Evolutionary conservation across 2,888 invertebrate genomes (phyloP).

Genomic region (Incurvaria masculella): DNA sequence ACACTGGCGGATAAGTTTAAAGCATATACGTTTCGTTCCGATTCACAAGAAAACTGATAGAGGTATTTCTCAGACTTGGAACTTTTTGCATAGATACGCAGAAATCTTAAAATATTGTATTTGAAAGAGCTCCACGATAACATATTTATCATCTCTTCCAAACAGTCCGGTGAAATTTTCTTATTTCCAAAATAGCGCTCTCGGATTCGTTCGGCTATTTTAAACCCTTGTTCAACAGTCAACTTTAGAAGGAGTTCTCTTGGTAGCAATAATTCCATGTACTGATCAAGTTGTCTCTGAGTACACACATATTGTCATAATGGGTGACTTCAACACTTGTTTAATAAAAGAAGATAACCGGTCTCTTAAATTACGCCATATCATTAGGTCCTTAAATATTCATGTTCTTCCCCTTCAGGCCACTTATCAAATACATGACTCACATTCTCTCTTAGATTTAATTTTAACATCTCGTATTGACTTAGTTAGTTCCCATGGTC

Average conservation of each 20-base stretch:
- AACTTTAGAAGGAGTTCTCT: not conserved
- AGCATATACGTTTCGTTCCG: conserved; percentile 11
- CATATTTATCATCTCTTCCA: not conserved
- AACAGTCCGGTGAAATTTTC: not conserved
- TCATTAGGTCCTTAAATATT: too few species aligned
- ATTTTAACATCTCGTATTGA: too few species aligned
- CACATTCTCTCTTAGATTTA: too few species aligned
- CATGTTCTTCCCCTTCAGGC: too few species aligned
- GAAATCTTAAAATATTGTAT: not conserved
- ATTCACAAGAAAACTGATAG: conserved; percentile 12
- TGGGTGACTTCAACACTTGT: too few species aligned
- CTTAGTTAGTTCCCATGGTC: too few species aligned
- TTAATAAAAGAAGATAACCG: too few species aligned
- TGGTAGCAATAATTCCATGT: not conserved
- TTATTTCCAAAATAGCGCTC: not conserved
- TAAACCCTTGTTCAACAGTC: not conserved
- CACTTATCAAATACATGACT: too few species aligned
- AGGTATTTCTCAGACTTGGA: conserved; percentile 5
- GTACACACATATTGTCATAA: too few species aligned
- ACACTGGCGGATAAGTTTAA: not conserved
- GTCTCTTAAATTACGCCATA: too few species aligned
- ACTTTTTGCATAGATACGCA: not conserved
- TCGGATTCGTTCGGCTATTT: not conserved
- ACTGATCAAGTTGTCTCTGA: too few species aligned
- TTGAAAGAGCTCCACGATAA: not conserved